Evolutionary conservation across 1,140 invertebrate genomes (phyloP), one percentile per base, ranked within the genome.

Genomic region (Cyrtorhinus lividipennis): DNA sequence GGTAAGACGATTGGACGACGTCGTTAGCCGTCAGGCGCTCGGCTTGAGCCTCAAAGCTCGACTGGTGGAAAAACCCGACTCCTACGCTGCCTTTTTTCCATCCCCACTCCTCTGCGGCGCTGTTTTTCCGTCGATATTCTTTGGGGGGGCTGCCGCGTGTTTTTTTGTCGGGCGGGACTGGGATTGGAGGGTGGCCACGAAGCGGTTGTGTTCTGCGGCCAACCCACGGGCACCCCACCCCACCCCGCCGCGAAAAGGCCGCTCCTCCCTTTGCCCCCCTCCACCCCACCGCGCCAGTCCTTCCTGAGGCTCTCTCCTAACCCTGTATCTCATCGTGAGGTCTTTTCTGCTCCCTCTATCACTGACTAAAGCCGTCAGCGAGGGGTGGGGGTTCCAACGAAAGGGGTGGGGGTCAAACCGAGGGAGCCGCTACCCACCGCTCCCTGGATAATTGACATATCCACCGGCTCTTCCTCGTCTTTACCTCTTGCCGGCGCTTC

Each of bases 171-270:
- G 53, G 20, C 22, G 53, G 61, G 59, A 30, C 57, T 56, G 63
- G 46, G 62, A 62, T 61, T 61, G 56, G 46, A 62, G 53, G 56
- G 66, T 68, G 67, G 67, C 69, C 66, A 67, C 66, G 57, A 59
- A 59, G 65, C 68, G 64, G 65, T 65, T 67, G 68, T 69, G 70
- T 71, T 68, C 69, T 70, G 70, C 60, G 70, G 69, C 68, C 66
- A 67, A 69, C 69, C 68, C 67, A 61, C 61, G 68, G 67, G 66
- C 67, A 67, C 64, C 63, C 64, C 58, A 24, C 63, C 63, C 24
- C 63, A 62, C 59, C 24, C 58, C 58, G 26, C 12, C 20, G 46
- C 62, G 59, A 59, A 56, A 62, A 66, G 64, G 65, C 65, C 65
- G 66, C 62, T 64, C 56, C 64, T 53, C 58, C 64, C 60, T 20